A percentile compares a stretch with the other conserved stretches of the same genome.
Conservation (phyloP, 2,888 invertebrate genomes). For the Drosophila mimetica region DNA sequence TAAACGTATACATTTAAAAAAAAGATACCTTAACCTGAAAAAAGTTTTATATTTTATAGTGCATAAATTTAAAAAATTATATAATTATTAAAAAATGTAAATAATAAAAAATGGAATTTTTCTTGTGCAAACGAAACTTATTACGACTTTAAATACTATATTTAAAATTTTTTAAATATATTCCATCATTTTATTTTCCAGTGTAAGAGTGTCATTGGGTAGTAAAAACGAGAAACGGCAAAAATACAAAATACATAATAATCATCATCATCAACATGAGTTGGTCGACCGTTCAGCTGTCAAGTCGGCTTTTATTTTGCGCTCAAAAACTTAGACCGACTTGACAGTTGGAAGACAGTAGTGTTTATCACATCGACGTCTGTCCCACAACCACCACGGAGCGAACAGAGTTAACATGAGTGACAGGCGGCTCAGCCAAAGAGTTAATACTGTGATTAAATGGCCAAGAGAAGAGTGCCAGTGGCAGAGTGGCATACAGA, state of each 20-base stretch:
- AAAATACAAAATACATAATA: constrained; percentile 68
- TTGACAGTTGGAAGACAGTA: constrained; percentile 78
- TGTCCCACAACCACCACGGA: constrained; percentile 16
- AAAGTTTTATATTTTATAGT: too few relatives aligned
- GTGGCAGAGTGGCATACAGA: constrained; percentile 27
- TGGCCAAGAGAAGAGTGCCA: constrained; percentile 73
- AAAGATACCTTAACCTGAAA: too few relatives aligned
- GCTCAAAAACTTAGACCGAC: constrained; percentile 76
- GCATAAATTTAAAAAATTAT: too few relatives aligned
- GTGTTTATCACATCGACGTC: constrained; percentile 70
- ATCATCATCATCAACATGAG: constrained; percentile 59
- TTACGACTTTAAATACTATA: too few relatives aligned
- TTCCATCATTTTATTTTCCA: not conserved
- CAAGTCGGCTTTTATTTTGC: constrained; percentile 77
- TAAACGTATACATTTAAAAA: too few relatives aligned
- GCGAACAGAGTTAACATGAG: constrained; percentile 66
- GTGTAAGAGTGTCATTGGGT: constrained; percentile 50
- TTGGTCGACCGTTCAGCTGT: constrained; percentile 68
- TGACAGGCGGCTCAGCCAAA: constrained; percentile 82
- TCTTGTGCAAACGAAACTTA: too few relatives aligned
- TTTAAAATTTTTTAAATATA: too few relatives aligned
- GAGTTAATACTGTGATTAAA: constrained; percentile 82
- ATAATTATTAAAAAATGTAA: too few relatives aligned
- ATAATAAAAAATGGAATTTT: too few relatives aligned
- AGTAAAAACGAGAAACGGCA: constrained; percentile 53